Evolutionary conservation across 2,888 invertebrate genomes (phyloP).

Genomic region (Drosophila atripex): DNA sequence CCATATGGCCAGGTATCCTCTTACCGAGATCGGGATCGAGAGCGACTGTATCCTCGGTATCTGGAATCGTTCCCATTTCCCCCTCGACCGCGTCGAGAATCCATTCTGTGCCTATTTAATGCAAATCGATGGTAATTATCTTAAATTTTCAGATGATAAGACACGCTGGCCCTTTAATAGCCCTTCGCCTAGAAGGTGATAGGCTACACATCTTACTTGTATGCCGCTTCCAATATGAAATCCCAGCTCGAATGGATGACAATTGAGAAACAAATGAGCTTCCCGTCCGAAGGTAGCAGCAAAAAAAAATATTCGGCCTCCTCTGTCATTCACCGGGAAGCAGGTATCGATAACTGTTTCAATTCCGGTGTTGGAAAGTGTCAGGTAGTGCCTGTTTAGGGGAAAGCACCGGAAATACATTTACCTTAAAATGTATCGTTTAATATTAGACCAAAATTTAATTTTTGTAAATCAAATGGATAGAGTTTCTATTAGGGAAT

Average conservation of each 20-base stretch:
- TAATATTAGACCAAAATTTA: neutral
- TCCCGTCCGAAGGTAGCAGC: neutral
- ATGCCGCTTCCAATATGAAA: neutral
- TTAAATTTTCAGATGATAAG: neutral
- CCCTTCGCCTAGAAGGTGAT: neutral
- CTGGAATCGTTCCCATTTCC: slow-evolving; percentile 29
- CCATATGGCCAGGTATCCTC: neutral
- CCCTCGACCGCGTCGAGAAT: slow-evolving; percentile 73
- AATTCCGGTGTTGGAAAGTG: neutral
- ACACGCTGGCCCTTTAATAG: neutral
- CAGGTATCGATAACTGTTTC: neutral
- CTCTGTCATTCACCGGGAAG: slow-evolving; percentile 16
- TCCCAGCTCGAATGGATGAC: neutral
- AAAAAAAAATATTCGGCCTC: slow-evolving; percentile 26
- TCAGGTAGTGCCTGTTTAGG: neutral
- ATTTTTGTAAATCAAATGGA: no score
- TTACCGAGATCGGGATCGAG: slow-evolving; percentile 82
- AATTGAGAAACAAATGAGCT: slow-evolving; percentile 7
- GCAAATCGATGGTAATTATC: slow-evolving; percentile 30
- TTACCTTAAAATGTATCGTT: neutral
- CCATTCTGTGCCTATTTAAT: slow-evolving; percentile 68
- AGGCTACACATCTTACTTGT: slow-evolving; percentile 22
- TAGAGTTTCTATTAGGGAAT: no score
- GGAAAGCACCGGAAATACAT: neutral
- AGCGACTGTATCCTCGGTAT: slow-evolving; percentile 80